Conservation (phyloP, 2,113 vertebrate genomes). For the Eonycteris spelaea region DNA sequence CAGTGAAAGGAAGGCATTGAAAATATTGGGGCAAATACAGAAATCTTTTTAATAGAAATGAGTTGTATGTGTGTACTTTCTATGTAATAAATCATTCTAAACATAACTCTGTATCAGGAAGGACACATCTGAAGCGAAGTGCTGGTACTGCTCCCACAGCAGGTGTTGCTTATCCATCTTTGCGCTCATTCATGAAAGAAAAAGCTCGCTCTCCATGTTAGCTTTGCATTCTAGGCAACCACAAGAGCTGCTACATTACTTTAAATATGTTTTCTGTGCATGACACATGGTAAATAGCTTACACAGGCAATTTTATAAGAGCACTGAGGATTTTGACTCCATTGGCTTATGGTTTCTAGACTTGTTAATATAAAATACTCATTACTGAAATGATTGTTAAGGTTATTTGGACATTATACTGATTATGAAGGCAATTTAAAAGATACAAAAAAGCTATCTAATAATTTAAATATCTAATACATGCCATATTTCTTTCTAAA, state of each 20-base stretch:
- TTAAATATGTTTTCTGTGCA: background rate
- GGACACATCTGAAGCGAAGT: background rate
- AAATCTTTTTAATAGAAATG: background rate
- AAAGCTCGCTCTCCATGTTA: background rate
- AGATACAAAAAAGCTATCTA: background rate
- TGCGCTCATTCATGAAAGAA: background rate
- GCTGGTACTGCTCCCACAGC: background rate
- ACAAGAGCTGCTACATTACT: background rate
- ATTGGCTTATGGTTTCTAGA: background rate
- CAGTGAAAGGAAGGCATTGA: background rate
- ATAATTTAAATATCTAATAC: background rate
- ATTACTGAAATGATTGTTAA: background rate
- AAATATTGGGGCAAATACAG: background rate
- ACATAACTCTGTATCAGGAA: slow-evolving; percentile 4
- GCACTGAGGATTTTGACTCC: background rate
- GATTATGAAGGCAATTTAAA: background rate
- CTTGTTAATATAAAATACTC: background rate
- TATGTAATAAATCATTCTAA: slow-evolving; percentile 4
- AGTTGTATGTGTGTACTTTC: background rate
- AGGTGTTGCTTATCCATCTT: background rate
- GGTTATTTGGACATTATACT: background rate
- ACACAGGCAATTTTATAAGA: slow-evolving; percentile 20
- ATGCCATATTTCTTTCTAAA: background rate
- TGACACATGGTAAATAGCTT: background rate
- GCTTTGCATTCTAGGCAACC: background rate